Evolutionary conservation across 2,113 vertebrate species (phyloP).

Genomic region (Oryzias woworae): DNA sequence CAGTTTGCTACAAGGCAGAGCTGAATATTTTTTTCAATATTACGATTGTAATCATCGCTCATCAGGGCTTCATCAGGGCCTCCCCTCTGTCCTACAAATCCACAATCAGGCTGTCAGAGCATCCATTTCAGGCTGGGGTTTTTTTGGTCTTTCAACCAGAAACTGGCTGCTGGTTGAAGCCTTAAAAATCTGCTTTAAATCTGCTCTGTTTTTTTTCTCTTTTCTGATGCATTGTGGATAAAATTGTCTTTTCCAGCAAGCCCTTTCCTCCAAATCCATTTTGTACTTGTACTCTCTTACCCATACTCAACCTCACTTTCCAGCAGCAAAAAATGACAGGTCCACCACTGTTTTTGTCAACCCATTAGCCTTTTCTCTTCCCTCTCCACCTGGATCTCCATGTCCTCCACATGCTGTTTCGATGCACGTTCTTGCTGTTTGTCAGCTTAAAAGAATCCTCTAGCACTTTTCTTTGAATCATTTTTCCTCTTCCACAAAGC

Average conservation of each 20-base stretch:
- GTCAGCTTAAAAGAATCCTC: not conserved
- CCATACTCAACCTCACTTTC: slow-evolving; percentile 14
- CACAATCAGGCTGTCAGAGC: slow-evolving; percentile 19
- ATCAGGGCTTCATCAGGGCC: slow-evolving; percentile 18
- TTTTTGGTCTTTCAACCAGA: slow-evolving; percentile 2
- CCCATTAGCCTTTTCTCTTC: slow-evolving; percentile 8
- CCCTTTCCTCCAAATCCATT: slow-evolving; percentile 50
- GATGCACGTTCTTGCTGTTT: not conserved
- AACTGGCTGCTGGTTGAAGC: no score
- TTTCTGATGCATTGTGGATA: slow-evolving; percentile 46
- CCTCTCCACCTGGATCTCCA: slow-evolving; percentile 6
- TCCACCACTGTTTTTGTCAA: slow-evolving; percentile 18
- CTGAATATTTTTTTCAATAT: slow-evolving; percentile 17
- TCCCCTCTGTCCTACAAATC: slow-evolving; percentile 18
- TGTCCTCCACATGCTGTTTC: slow-evolving; percentile 1
- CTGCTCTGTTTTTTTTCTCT: slow-evolving; percentile 14
- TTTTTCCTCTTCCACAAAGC: not conserved
- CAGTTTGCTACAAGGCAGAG: slow-evolving; percentile 13
- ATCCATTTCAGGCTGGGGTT: not conserved
- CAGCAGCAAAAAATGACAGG: slow-evolving; percentile 38
- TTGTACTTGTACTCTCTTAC: slow-evolving; percentile 24
- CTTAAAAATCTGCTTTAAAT: not conserved
- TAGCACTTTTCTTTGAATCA: not conserved
- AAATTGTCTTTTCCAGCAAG: slow-evolving; percentile 42
- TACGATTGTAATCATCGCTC: slow-evolving; percentile 39